A percentile compares a stretch with the other conserved stretches of the same genome.
These are phyloP conservation scores for Osmerus eperlanus DNA, from an alignment of 2,113 vertebrate genomes.

Conservation along the genomic window DNA sequence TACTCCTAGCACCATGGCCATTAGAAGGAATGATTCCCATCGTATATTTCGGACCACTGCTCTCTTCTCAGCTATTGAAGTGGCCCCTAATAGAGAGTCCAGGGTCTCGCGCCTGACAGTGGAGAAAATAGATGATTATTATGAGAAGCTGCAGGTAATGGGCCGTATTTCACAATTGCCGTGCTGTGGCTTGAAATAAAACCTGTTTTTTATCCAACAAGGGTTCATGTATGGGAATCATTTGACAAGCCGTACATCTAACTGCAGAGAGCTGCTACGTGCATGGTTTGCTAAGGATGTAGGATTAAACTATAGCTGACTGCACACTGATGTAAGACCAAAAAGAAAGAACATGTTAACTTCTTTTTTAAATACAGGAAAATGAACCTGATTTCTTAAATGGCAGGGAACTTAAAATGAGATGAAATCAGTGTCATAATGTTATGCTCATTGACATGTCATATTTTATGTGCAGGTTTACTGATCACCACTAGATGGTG, in stretches of 20 bases:
- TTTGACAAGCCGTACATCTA: constrained; percentile 50
- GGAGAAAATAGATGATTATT: constrained; percentile 61
- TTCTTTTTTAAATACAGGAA: neutral
- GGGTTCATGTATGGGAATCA: constrained; percentile 34
- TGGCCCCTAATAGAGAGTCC: constrained; percentile 53
- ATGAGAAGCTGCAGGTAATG: constrained; percentile 55
- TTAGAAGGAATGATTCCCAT: constrained; percentile 66
- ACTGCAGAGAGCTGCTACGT: constrained; percentile 27
- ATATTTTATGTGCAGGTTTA: constrained; percentile 12
- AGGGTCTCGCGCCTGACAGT: constrained; percentile 47
- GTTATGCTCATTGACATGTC: no score
- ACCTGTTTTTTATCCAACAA: constrained; percentile 49
- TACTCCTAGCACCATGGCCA: constrained; percentile 36
- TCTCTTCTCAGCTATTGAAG: constrained; percentile 58
- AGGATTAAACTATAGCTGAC: neutral
- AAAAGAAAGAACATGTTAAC: neutral
- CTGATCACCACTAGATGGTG: constrained; percentile 57
- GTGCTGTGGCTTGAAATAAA: constrained; percentile 46
- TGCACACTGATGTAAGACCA: constrained; percentile 4
- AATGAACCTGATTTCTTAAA: neutral
- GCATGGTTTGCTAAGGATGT: constrained; percentile 9
- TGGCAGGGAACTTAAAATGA: no score
- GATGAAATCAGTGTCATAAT: no score
- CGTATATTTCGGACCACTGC: constrained; percentile 63
- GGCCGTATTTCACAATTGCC: constrained; percentile 56